Evolutionary conservation across 1,140 invertebrate genomes (phyloP).

Genomic region (Drosophila miranda): DNA sequence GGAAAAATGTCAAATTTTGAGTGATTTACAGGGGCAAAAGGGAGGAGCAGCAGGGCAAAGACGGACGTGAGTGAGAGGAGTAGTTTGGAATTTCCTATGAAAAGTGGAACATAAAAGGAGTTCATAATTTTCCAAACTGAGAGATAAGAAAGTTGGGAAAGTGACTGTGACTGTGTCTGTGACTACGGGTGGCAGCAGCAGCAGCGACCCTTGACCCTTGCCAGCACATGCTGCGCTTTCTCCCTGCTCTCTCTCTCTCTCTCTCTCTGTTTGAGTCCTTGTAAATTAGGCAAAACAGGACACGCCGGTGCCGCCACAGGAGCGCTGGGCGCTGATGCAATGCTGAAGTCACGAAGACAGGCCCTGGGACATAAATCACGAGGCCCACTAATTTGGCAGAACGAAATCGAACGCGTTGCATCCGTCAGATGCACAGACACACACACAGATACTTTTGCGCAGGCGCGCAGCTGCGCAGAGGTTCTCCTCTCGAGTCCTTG

Average conservation of each 20-base stretch:
- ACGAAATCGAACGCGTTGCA: slow-evolving; percentile 63
- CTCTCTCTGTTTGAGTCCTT: slow-evolving; percentile 8
- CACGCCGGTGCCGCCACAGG: slow-evolving; percentile 31
- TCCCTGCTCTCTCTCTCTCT: no score
- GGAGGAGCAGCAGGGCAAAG: slow-evolving; percentile 22
- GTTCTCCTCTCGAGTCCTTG: slow-evolving; percentile 18
- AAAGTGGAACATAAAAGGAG: slow-evolving; percentile 62
- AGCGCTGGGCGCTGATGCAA: slow-evolving; percentile 21
- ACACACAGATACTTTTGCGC: slow-evolving; percentile 52
- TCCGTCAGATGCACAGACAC: slow-evolving; percentile 40
- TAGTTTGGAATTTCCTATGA: slow-evolving; percentile 42
- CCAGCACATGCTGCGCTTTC: slow-evolving; percentile 49
- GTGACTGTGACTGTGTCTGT: slow-evolving; percentile 15
- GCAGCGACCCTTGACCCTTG: slow-evolving; percentile 16
- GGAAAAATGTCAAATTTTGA: slow-evolving; percentile 78
- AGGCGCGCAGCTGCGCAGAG: slow-evolving; percentile 56
- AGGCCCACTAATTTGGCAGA: slow-evolving; percentile 66
- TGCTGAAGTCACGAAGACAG: slow-evolving; percentile 18
- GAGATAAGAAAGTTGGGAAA: slow-evolving; percentile 58
- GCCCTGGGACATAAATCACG: slow-evolving; percentile 62
- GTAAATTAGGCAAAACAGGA: slow-evolving; percentile 72
- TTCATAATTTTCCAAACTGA: slow-evolving; percentile 62
- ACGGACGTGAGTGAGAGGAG: slow-evolving; percentile 7
- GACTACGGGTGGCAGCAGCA: slow-evolving; percentile 17
- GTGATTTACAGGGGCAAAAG: slow-evolving; percentile 73